A percentile compares a stretch with the other conserved stretches of the same genome.
phyloP scores from a whole-genome alignment of 2,888 invertebrate genomes.

The Synergus umbraculus region DNA sequence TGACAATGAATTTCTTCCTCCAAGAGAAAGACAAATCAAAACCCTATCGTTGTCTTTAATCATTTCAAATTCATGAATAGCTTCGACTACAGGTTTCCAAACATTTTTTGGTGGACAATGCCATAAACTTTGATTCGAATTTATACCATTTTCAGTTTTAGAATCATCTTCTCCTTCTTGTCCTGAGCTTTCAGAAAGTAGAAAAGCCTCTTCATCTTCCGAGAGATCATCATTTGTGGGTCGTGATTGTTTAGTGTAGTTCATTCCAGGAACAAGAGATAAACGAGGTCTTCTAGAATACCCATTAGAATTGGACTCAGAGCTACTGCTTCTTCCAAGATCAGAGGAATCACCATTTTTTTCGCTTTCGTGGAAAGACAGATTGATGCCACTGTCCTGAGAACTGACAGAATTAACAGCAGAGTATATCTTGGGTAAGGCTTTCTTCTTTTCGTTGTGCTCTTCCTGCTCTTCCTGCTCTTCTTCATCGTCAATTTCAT shows the following conservation, averaged over 20 bases:
- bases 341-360: slow-evolving; percentile 75
- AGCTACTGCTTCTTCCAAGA: slow-evolving; percentile 69
- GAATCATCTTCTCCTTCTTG: slow-evolving; percentile 73
- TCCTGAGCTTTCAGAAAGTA: slow-evolving; percentile 65
- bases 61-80: slow-evolving; percentile 90
- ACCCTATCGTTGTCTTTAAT: slow-evolving; percentile 89
- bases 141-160: slow-evolving; percentile 7
- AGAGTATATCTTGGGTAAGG: slow-evolving; percentile 81
- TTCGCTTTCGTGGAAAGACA: slow-evolving; percentile 85
- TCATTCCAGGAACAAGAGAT: slow-evolving; percentile 46
- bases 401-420: slow-evolving; percentile 86
- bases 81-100: slow-evolving; percentile 90
- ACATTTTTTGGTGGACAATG: slow-evolving; percentile 88
- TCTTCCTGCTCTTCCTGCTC: slow-evolving; percentile 75
- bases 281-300: slow-evolving; percentile 62
- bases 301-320: slow-evolving; percentile 70
- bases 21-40: slow-evolving; percentile 87
- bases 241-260: slow-evolving; percentile 58
- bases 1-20: slow-evolving; percentile 89
- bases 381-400: slow-evolving; percentile 88
- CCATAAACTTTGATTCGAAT: slow-evolving; percentile 80
- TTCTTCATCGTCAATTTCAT: slow-evolving; percentile 79
- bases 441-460: slow-evolving; percentile 76
- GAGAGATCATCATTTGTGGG: slow-evolving; percentile 68
- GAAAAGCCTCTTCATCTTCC: slow-evolving; percentile 69